These are phyloP conservation scores for Rhadinocentrus ornatus DNA, from an alignment of 2,797 vertebrate genomes.

Conservation along the genomic window DNA sequence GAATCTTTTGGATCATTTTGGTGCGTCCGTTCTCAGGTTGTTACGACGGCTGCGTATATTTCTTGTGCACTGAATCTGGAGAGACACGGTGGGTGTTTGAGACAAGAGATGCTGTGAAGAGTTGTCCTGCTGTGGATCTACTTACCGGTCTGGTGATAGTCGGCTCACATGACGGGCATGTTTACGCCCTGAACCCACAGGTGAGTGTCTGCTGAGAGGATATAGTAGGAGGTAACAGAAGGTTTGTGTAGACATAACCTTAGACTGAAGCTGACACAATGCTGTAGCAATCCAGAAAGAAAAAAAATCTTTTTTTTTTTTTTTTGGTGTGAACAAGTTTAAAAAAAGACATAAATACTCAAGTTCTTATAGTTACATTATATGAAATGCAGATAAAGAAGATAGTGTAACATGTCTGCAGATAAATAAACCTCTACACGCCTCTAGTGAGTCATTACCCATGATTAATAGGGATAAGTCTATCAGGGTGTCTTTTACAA, in stretches of 20 bases:
- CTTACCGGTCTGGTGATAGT: constrained; percentile 86
- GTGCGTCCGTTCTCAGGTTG: constrained; percentile 82
- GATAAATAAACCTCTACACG: too few species aligned
- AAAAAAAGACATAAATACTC: not conserved
- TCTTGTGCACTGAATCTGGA: constrained; percentile 84
- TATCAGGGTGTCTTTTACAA: too few species aligned
- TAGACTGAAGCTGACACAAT: too few species aligned
- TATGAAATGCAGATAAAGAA: not conserved
- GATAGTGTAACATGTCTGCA: not conserved
- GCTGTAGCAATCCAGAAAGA: too few species aligned
- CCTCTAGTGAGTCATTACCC: too few species aligned
- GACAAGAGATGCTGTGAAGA: constrained; percentile 90
- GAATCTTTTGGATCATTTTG: not conserved
- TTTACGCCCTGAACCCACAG: constrained; percentile 90
- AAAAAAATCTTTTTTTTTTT: too few species aligned
- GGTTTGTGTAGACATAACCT: not conserved
- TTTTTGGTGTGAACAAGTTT: not conserved
- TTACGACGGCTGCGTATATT: constrained; percentile 90
- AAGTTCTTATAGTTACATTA: not conserved
- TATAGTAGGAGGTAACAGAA: not conserved
- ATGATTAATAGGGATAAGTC: too few species aligned
- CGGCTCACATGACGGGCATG: constrained; percentile 92
- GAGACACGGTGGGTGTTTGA: constrained; percentile 87
- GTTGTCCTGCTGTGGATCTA: constrained; percentile 86
- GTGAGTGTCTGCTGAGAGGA: constrained; percentile 75